Evolutionary conservation across 2,888 invertebrate species (phyloP).

Genomic region (Arenicola marina): DNA sequence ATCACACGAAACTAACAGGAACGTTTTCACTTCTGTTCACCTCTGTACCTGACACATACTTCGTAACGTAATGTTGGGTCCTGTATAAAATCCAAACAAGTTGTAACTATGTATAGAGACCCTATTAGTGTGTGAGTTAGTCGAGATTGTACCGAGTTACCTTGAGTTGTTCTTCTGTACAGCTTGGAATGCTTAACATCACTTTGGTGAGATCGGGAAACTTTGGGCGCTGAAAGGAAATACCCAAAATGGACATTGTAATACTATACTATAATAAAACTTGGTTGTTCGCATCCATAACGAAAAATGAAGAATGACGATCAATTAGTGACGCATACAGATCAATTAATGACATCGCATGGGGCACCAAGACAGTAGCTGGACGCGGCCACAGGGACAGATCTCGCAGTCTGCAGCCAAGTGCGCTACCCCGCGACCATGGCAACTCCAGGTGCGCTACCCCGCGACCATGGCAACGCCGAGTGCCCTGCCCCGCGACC

Average conservation of each 20-base stretch:
- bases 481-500: no score
- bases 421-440: no score
- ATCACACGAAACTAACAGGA: neutral
- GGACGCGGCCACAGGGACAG: no score
- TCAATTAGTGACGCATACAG: neutral
- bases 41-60: neutral
- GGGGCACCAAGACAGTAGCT: no score
- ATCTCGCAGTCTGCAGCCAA: no score
- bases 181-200: slow-evolving; percentile 77
- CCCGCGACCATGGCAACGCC: no score
- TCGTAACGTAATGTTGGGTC: neutral
- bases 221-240: slow-evolving; percentile 66
- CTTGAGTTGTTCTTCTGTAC: slow-evolving; percentile 70
- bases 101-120: neutral
- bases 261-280: neutral
- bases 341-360: no score
- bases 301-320: neutral
- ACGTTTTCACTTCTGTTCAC: neutral
- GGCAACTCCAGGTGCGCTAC: no score
- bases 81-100: neutral
- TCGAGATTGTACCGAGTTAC: slow-evolving; percentile 28
- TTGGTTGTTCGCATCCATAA: no score
- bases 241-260: neutral
- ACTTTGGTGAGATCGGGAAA: slow-evolving; percentile 70
- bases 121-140: neutral